These are phyloP conservation scores for Lochmaea crataegi DNA, from an alignment of 2,888 invertebrate species.

Conservation along the genomic window DNA sequence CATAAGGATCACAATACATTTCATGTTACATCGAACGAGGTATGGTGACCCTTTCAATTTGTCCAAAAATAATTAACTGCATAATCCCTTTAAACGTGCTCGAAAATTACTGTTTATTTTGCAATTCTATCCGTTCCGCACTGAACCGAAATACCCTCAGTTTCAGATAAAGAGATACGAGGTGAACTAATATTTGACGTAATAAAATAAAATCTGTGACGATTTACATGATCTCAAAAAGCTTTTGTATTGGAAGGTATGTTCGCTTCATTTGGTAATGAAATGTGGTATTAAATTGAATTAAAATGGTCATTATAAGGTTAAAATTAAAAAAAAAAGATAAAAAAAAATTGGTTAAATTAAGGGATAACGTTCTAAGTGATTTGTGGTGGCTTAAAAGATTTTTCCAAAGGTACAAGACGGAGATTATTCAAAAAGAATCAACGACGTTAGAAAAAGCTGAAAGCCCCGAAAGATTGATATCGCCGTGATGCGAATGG, in stretches of 20 bases:
- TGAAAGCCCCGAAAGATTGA: slow-evolving; percentile 42
- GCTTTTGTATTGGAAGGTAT: background rate
- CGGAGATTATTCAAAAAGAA: slow-evolving; percentile 34
- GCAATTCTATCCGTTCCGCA: slow-evolving; percentile 44
- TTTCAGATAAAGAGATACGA: slow-evolving; percentile 10
- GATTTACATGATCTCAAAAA: background rate
- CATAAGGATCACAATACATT: slow-evolving; percentile 41
- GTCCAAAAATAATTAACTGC: slow-evolving; percentile 54
- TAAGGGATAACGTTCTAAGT: slow-evolving; percentile 18
- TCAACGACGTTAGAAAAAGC: slow-evolving; percentile 36
- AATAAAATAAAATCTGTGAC: slow-evolving; percentile 9
- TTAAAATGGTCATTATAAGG: background rate
- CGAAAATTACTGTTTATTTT: slow-evolving; percentile 55
- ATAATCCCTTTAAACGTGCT: slow-evolving; percentile 53
- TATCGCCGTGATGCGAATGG: slow-evolving; percentile 45
- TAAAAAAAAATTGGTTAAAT: too few relatives aligned
- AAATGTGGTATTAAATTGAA: background rate
- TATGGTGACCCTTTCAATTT: slow-evolving; percentile 47
- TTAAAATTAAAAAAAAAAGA: too few relatives aligned
- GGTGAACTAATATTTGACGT: slow-evolving; percentile 22
- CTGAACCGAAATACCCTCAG: slow-evolving; percentile 9
- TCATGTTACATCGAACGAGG: slow-evolving; percentile 41
- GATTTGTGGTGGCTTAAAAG: slow-evolving; percentile 35
- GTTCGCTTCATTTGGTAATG: background rate
- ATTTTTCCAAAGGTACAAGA: slow-evolving; percentile 33